Conservation (phyloP, 2,888 invertebrate genomes). For the Ommatoiulus sabulosus region DNA sequence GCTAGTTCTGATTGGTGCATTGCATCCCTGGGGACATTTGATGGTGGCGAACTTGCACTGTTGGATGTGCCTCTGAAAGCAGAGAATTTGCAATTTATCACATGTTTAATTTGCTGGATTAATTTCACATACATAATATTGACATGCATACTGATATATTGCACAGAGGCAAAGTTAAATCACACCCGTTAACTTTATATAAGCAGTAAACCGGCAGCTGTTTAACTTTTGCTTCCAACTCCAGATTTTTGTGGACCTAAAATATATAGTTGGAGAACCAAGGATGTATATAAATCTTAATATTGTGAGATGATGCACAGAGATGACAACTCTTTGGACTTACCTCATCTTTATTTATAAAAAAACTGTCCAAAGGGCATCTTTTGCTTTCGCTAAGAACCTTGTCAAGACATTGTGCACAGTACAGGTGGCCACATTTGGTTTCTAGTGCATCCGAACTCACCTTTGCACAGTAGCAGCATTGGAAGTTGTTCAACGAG, state of each 20-base stretch:
- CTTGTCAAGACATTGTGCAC: slow-evolving; percentile 50
- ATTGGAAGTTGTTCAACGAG: background rate
- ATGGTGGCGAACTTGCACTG: slow-evolving; percentile 39
- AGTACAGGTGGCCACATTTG: slow-evolving; percentile 49
- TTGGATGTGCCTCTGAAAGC: slow-evolving; percentile 48
- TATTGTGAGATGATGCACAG: background rate
- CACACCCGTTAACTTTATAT: slow-evolving; percentile 25
- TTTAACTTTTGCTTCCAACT: background rate
- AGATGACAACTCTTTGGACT: background rate
- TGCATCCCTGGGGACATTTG: slow-evolving; percentile 55
- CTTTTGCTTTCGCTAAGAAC: background rate
- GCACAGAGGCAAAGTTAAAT: background rate
- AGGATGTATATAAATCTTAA: background rate
- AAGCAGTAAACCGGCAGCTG: slow-evolving; percentile 22
- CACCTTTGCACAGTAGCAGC: slow-evolving; percentile 35
- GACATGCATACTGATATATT: background rate
- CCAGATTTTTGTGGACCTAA: slow-evolving; percentile 11
- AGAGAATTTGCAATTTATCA: background rate
- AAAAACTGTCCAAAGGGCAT: slow-evolving; percentile 13
- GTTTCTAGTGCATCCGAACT: slow-evolving; percentile 41
- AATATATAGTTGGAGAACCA: background rate
- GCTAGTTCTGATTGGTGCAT: background rate
- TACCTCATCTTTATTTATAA: slow-evolving; percentile 53
- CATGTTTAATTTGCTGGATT: no score
- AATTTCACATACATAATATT: no score